These are phyloP conservation scores for Xanthia togata DNA, from an alignment of 2,888 invertebrate species.

Conservation along the genomic window DNA sequence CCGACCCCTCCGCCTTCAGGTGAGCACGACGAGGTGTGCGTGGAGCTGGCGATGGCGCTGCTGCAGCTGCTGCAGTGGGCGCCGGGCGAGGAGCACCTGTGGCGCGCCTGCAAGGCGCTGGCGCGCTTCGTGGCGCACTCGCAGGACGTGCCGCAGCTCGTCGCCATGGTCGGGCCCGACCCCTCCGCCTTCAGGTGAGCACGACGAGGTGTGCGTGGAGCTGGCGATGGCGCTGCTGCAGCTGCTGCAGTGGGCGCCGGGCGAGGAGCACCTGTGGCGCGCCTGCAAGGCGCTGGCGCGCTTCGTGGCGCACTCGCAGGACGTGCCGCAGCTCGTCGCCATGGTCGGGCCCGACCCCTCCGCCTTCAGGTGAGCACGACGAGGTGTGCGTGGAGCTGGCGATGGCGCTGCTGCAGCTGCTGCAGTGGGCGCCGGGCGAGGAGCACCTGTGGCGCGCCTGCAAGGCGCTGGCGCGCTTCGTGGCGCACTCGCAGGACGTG, in stretches of 20 bases:
- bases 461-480: constrained; percentile 94
- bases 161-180: constrained; percentile 97
- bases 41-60: constrained; percentile 97
- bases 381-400: constrained; percentile 97
- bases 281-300: constrained; percentile 94
- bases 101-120: constrained; percentile 94
- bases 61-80: constrained; percentile 96
- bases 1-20: constrained; percentile 95
- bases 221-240: constrained; percentile 97
- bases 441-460: constrained; percentile 95
- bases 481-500: constrained; percentile 95
- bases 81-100: constrained; percentile 95
- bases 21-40: constrained; percentile 95
- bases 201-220: constrained; percentile 97
- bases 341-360: constrained; percentile 97
- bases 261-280: constrained; percentile 95
- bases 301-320: constrained; percentile 94
- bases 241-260: constrained; percentile 95
- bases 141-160: constrained; percentile 96
- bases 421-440: constrained; percentile 94
- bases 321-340: constrained; percentile 96
- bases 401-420: constrained; percentile 97
- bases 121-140: constrained; percentile 94
- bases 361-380: constrained; percentile 90
- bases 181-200: constrained; percentile 93